A percentile compares a stretch with the other conserved stretches of the same genome.
Evolutionary conservation across 2,113 vertebrate species (phyloP).

Genomic region (Austrofundulus limnaeus): DNA sequence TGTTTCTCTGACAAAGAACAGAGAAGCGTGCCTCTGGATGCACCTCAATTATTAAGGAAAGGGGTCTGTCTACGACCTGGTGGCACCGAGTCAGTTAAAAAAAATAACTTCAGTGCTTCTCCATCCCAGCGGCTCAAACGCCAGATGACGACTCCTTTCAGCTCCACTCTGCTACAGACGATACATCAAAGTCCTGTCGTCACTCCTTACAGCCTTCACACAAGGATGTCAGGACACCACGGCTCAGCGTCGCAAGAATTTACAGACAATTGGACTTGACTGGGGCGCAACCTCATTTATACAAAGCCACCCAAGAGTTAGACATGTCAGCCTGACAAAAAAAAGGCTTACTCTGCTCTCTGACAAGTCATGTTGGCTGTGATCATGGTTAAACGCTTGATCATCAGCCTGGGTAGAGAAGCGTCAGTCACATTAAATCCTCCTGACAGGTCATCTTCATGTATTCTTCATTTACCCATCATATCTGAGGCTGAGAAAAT

Average conservation of each 20-base stretch:
- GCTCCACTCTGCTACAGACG: background rate
- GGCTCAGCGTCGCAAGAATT: slow-evolving; percentile 53
- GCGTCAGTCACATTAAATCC: slow-evolving; percentile 39
- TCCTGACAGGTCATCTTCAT: slow-evolving; percentile 45
- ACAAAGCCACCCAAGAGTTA: slow-evolving; percentile 64
- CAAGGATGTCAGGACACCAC: slow-evolving; percentile 19
- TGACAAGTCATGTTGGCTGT: slow-evolving; percentile 36
- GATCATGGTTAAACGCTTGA: slow-evolving; percentile 22
- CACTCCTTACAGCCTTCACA: slow-evolving; percentile 48
- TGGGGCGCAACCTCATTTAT: slow-evolving; percentile 70
- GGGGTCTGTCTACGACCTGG: slow-evolving; percentile 12
- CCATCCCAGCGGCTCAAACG: slow-evolving; percentile 30
- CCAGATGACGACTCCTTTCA: slow-evolving; percentile 28
- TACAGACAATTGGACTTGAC: slow-evolving; percentile 72
- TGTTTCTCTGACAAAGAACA: slow-evolving; percentile 3
- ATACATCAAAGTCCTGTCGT: slow-evolving; percentile 19
- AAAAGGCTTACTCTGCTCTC: slow-evolving; percentile 44
- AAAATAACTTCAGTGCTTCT: slow-evolving; percentile 40
- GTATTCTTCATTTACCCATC: slow-evolving; percentile 29
- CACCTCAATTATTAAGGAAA: slow-evolving; percentile 45
- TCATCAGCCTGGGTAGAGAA: slow-evolving; percentile 11
- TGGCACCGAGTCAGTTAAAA: too few species aligned
- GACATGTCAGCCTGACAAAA: slow-evolving; percentile 54
- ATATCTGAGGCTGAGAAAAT: slow-evolving; percentile 31
- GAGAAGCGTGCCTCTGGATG: slow-evolving; percentile 23